Base-by-base conservation (phyloP, 2,888 invertebrate species). In the Limnephilus lunatus region DNA sequence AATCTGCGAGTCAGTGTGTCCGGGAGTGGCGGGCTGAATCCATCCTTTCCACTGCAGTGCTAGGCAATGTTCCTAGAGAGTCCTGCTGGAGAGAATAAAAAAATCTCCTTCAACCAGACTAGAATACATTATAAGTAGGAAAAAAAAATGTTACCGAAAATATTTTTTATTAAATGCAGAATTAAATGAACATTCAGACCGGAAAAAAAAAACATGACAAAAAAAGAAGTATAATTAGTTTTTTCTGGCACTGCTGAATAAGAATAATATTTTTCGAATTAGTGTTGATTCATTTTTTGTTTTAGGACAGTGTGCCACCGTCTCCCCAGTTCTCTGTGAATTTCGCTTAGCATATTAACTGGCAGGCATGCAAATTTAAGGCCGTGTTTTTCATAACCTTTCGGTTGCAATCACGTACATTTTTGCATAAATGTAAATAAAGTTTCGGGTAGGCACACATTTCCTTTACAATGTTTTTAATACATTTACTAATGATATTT, bases 331-430 rank as follows among this genome's bases (percentile, higher is more conserved):
- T 48, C 44, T 86, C 86, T 15, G 48, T 86, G 86, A 86, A 86
- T 86, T 86, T 86, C 86, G 86, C 86, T 86, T 86, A 86, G 39
- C 44, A 86, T 86, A 86, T 44, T 39, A 86, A 86, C 39, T 48
- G 44, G 86, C 48, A 35, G 30, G 30, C 44, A 86, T 86, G 86
- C 86, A 44, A 86, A 86, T 86, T 86, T 44, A 30, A 3, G 86
- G 25, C 12, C 14, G 2, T 83, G 44, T 86, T 48, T 86, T 48
- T 86, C 85, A 86, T 35, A 25, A 44, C 44, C 44, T 86, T 86
- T 86, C 44, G 44, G 86, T 86, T 48, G 86, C 86, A 86, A 86
- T 85, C 48, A 32, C 44, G 86, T 86, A 44, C 11, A 48, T 86
- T 86, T 86, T 48, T 86, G 86, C n/a, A 86, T 86, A 30, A 44